Base-by-base conservation (phyloP, 2,113 vertebrate genomes). In the Catharus bicknelli region DNA sequence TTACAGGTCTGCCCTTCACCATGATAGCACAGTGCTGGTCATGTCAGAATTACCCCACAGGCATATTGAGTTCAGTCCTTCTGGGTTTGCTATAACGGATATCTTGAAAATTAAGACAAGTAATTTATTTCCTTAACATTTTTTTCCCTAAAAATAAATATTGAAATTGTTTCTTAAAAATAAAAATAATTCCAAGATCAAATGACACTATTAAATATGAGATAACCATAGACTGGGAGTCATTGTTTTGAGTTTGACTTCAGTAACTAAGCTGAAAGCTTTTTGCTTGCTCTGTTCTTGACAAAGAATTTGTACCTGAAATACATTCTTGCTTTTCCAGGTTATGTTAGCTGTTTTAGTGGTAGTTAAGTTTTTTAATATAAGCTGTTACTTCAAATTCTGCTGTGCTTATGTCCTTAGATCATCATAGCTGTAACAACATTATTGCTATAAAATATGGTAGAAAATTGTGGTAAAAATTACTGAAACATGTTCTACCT, bases 311-410 rank as follows among this genome's bases (percentile, higher is more conserved):
- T 78, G 27, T 80, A 43, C 51, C 47, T 90, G 84, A 87, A 85
- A 82, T 93, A 59, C 16, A 42, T 45, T 87, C 47, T 22, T 91
- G 11, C 17, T 69, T 94, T 89, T 87, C 48, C 16, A 43, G 61
- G 34, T 90, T 78, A 51, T 73, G 36, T 45, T 95, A 82, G 32
- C 59, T 76, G 32, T 45, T 85, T 90, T 76, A 68, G 27, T 85
- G 64, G 82, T 77, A 90, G 79, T 87, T 76, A 91, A 75, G 42
- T 85, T 86, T 86, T 86, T 85, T 95, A 91, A 88, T 91, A 66
- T 23, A 90, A 91, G 54, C 70, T 95, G 57, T 91, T 92, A 64
- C 32, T 83, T 83, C n/a, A 73, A 50, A 80, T 85, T 91, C 63
- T 73, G 59, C 67, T 87, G 45, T 81, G 57, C 54, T 83, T 90